Conservation (phyloP, 2,888 invertebrate genomes). For the Tenthredo scrophulariae region DNA sequence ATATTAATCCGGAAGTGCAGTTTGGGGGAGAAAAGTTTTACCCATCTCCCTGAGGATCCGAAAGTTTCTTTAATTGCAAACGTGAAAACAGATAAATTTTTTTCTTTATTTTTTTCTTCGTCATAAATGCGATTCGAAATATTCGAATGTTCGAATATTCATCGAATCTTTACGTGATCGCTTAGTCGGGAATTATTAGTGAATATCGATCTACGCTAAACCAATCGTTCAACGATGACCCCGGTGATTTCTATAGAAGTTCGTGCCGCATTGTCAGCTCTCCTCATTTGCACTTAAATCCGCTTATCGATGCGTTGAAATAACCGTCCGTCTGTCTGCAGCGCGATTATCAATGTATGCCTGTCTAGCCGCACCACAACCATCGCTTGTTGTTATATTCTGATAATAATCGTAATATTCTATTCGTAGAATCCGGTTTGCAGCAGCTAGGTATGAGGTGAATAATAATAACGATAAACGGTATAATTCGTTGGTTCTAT, state of each 20-base stretch:
- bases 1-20: background rate
- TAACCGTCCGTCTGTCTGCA: conserved; percentile 42
- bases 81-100: background rate
- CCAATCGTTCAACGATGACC: conserved; percentile 34
- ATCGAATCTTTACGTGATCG: background rate
- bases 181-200: conserved; percentile 40
- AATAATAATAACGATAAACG: conserved; percentile 13
- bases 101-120: background rate
- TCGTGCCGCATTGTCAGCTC: conserved; percentile 50
- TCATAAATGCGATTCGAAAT: background rate
- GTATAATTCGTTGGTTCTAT: background rate
- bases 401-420: conserved; percentile 49
- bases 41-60: background rate
- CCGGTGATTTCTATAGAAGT: conserved; percentile 49
- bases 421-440: conserved; percentile 20
- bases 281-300: conserved; percentile 54
- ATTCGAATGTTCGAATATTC: background rate
- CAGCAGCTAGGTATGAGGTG: background rate
- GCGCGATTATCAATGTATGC: conserved; percentile 36
- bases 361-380: conserved; percentile 25
- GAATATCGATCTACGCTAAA: conserved; percentile 36
- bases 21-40: background rate
- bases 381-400: conserved; percentile 32
- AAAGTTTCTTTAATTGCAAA: background rate
- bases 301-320: conserved; percentile 53